Conservation (phyloP, 1,140 invertebrate species). For the Drosophila ercepeae region DNA sequence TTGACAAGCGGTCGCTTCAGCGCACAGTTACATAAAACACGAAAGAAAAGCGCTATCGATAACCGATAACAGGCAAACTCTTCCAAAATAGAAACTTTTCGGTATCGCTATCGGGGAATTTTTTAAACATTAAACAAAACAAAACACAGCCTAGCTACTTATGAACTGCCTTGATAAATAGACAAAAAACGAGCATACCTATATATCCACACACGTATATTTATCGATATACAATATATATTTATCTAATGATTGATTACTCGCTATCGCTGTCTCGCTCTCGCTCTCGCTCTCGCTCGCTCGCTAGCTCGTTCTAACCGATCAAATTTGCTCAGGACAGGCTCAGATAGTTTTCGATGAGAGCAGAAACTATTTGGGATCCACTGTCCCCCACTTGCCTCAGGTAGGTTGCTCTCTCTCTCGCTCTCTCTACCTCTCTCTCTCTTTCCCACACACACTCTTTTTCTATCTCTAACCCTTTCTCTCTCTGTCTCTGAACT, state of each 20-base stretch:
- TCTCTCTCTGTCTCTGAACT: constrained; percentile 20
- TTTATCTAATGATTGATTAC: constrained; percentile 39
- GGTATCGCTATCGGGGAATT: constrained; percentile 2
- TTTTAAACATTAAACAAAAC: background rate
- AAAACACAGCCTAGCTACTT: background rate
- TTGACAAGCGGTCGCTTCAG: constrained; percentile 40
- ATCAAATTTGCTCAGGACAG: constrained; percentile 57
- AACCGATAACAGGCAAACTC: constrained; percentile 2
- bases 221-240: constrained; percentile 15
- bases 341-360: constrained; percentile 52
- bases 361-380: constrained; percentile 52
- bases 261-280: constrained; percentile 64
- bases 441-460: constrained; percentile 12
- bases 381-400: constrained; percentile 32
- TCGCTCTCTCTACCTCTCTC: constrained; percentile 19
- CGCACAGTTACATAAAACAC: constrained; percentile 24
- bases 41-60: constrained; percentile 1
- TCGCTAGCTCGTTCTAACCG: constrained; percentile 63
- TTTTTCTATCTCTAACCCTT: constrained; percentile 9
- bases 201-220: constrained; percentile 7
- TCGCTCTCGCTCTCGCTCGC: constrained; percentile 69
- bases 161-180: constrained; percentile 24
- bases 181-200: constrained; percentile 9
- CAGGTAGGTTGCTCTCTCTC: constrained; percentile 69
- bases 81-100: background rate